Base-by-base conservation (phyloP, 2,113 vertebrate species). In the Callocephalon fimbriatum region DNA sequence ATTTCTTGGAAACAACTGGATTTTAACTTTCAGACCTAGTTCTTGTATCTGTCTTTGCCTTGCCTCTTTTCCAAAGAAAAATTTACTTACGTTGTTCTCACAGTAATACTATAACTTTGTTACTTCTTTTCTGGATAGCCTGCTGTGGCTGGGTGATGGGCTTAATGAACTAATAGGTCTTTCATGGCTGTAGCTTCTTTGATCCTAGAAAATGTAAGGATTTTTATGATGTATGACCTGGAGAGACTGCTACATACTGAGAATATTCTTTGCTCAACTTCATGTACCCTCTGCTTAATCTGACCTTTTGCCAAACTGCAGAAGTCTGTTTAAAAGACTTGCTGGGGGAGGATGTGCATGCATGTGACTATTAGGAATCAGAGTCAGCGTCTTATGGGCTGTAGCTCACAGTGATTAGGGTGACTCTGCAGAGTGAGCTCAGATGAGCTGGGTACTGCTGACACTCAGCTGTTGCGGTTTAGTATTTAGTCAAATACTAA, bases 261-360 rank as follows among this genome's bases (percentile, higher is more conserved):
- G 72, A 77, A 56, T 23, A 10, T 76, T 59, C 50, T 87, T 45
- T 94, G 56, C 82, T 62, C 32, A 32, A 32, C 45, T 86, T 86
- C 17, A 9, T 29, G 22, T 45, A 21, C 56, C 58, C 32, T 88
- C 37, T 67, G 16, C 50, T 94, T 71, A 59, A 45, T 63, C 42
- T 87, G 71, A 78, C 31, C 1, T 0, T 77, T 78, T 95, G 87
- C 95, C 78, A 90, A 84, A 38, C 78, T 12, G 1, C 82, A 26
- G 25, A 47, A 92, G 47, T 15, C 75, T 84, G 91, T 85, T 90
- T 80, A 40, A 37, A 86, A 63, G 61, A 71, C 56, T 35, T 35
- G 53, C 6, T 70, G 68, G 22, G 74, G n/a, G 18, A 23, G 20
- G 70, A 47, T 42, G 78, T 79, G 76, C 26, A 15, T 26, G 12